Evolutionary conservation across 2,888 invertebrate species (phyloP), one percentile per base, ranked within the genome.

Genomic region (Toxonevra muliebris): DNA sequence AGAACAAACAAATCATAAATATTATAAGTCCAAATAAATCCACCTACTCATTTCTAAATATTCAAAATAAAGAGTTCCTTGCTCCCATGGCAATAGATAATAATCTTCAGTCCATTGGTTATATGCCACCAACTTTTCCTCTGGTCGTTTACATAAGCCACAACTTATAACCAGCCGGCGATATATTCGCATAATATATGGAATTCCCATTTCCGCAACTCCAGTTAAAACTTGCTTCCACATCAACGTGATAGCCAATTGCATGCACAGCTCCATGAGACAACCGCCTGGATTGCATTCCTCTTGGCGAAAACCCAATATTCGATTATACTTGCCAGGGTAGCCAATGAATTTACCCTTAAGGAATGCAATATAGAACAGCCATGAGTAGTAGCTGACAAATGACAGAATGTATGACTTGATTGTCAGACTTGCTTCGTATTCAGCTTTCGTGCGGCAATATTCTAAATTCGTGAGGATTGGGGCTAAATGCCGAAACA

Each of bases 351-450:
- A 91, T 81, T 93, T 92, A 40, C 90, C 91, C 80, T 91, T 91
- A 67, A 92, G 85, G 79, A 92, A 92, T 12, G 91, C 91, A 71
- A 95, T 93, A 81, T 95, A 95, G 86, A 95, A 93, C 74, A 95
- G 91, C 30, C 93, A 93, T 5, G 93, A 91, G 83, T 95, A 95
- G 83, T 92, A 94, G 86, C 95, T 95, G 75, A 95, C 91, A 83
- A 95, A 95, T 85, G 95, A 93, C 74, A 95, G 91, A 73, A 93
- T 86, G 84, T 94, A 95, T 79, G 94, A 91, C 86, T 95, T 95
- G 74, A 95, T 86, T 2, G 94, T 93, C 61, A 94, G 87, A 79
- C 93, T 93, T 79, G 94, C 93, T 75, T 95, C 94, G 80, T 92
- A 94, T 83, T 94, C 93, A 8, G 91, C 91, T 85, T 94, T 93